Evolutionary conservation across 2,113 vertebrate genomes (phyloP).

Genomic region (Oryzias curvinotus): DNA sequence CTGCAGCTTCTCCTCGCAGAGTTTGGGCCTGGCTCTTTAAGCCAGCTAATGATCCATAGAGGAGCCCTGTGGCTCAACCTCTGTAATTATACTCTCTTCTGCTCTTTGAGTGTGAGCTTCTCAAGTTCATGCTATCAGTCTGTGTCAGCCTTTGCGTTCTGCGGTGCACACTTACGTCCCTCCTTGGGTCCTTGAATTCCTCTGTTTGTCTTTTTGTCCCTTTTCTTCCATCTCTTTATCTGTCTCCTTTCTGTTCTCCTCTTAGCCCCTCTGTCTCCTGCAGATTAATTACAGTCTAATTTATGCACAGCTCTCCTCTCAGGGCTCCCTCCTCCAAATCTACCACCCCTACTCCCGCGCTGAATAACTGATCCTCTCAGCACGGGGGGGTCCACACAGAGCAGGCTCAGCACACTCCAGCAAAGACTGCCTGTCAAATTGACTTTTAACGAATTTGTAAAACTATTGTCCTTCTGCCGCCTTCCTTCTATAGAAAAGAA

Average conservation of each 20-base stretch:
- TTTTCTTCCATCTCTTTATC: neutral
- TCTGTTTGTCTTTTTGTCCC: constrained; percentile 26
- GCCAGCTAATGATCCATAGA: constrained; percentile 62
- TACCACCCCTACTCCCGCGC: constrained; percentile 18
- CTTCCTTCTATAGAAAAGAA: too few species aligned
- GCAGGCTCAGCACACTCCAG: constrained; percentile 23
- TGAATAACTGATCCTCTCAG: constrained; percentile 42
- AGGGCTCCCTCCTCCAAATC: constrained; percentile 36
- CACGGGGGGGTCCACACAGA: constrained; percentile 36
- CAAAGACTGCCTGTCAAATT: constrained; percentile 25
- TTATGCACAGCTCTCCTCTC: constrained; percentile 49
- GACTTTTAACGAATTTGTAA: neutral
- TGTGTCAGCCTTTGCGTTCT: constrained; percentile 34
- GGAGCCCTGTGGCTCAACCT: constrained; percentile 59
- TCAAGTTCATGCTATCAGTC: constrained; percentile 38
- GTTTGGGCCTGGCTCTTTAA: constrained; percentile 50
- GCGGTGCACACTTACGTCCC: constrained; percentile 24
- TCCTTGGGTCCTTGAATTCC: constrained; percentile 16
- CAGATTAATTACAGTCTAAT: constrained; percentile 62
- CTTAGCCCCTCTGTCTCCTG: constrained; percentile 32
- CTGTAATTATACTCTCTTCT: constrained; percentile 60
- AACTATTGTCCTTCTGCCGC: too few species aligned
- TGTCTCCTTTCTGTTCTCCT: neutral
- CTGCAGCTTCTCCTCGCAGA: constrained; percentile 24
- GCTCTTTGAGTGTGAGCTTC: constrained; percentile 14